phyloP scores from a whole-genome alignment of 2,113 vertebrate genomes.

The Probosciger aterrimus region DNA sequence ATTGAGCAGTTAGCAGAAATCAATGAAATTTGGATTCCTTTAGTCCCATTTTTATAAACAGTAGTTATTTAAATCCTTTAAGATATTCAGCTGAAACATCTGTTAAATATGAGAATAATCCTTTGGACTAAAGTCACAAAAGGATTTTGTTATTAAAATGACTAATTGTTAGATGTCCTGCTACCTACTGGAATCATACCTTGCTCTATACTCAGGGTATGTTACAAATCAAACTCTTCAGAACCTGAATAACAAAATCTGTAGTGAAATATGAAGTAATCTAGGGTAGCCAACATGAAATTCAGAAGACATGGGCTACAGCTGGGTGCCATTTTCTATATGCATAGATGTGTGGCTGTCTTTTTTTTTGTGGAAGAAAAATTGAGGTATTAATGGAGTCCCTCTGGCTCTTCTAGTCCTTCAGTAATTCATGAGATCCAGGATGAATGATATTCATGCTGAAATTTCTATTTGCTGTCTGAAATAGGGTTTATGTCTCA shows the following conservation, averaged over 20 bases:
- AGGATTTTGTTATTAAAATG: constrained; percentile 19
- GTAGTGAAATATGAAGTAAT: neutral
- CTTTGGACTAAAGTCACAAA: neutral
- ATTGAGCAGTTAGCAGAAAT: constrained; percentile 8
- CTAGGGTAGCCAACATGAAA: neutral
- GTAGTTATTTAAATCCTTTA: constrained; percentile 20
- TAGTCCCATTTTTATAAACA: neutral
- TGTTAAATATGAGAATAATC: constrained; percentile 4
- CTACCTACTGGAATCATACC: neutral
- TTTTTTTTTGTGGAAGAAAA: neutral
- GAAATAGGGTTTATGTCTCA: neutral
- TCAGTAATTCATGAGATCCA: neutral
- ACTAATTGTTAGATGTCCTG: neutral
- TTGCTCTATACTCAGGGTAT: neutral
- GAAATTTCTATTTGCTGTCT: constrained; percentile 1
- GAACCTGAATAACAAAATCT: neutral
- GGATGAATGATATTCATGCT: neutral
- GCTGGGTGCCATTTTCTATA: neutral
- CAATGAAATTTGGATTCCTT: neutral
- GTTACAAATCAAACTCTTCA: neutral
- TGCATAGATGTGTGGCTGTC: neutral
- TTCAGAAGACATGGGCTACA: neutral
- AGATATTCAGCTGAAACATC: neutral
- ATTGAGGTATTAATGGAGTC: neutral
- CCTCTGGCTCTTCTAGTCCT: neutral